Conservation (phyloP, 2,113 vertebrate genomes). For the Macroglossus sobrinus region DNA sequence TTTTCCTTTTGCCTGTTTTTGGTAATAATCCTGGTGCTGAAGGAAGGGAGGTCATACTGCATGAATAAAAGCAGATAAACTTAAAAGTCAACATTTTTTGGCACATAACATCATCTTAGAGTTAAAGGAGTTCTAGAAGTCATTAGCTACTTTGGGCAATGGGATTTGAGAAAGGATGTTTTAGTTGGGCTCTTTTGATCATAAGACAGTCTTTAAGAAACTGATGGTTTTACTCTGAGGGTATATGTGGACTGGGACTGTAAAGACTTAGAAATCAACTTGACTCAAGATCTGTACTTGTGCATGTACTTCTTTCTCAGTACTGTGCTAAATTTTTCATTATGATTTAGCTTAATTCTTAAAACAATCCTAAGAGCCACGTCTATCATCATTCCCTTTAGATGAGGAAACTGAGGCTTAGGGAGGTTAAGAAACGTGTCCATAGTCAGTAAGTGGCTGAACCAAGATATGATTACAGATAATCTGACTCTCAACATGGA, state of each 20-base stretch:
- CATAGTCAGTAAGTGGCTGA: not conserved
- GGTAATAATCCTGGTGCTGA: not conserved
- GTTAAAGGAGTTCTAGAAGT: not conserved
- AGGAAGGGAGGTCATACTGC: not conserved
- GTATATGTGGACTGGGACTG: not conserved
- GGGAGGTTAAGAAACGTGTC: not conserved
- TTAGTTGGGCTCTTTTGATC: not conserved
- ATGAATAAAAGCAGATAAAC: not conserved
- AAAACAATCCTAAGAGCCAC: not conserved
- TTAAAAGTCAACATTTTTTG: not conserved
- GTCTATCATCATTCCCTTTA: not conserved
- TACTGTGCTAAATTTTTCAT: not conserved
- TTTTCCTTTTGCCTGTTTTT: not conserved
- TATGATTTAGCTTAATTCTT: conserved; percentile 30
- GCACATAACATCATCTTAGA: not conserved
- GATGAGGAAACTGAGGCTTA: not conserved
- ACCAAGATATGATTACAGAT: not conserved
- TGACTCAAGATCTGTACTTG: not conserved
- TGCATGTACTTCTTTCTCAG: not conserved
- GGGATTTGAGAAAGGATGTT: not conserved
- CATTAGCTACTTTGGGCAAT: not conserved
- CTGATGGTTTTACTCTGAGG: not conserved
- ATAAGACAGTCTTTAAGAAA: not conserved
- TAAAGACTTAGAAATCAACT: not conserved
- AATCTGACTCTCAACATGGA: not conserved